A percentile compares a stretch with the other conserved stretches of the same genome.
phyloP scores from a whole-genome alignment of 2,888 invertebrate species.

The Tetramorium bicarinatum region DNA sequence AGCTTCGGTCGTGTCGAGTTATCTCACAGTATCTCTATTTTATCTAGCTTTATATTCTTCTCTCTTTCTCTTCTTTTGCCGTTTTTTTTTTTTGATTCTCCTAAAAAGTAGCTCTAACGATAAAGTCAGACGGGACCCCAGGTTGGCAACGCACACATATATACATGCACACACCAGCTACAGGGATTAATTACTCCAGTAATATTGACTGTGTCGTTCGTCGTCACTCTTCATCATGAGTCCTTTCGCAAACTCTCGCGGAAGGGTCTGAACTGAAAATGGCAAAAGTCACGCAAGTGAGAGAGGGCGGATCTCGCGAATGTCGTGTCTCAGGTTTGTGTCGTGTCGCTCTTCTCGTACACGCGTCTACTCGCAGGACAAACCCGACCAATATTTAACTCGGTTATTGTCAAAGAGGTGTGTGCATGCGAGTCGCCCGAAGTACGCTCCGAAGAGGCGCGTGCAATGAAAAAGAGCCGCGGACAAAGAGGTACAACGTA shows the following conservation, averaged over 20 bases:
- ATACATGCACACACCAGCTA: slow-evolving; percentile 84
- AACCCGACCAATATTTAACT: slow-evolving; percentile 73
- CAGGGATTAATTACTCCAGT: slow-evolving; percentile 80
- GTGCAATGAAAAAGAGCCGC: slow-evolving; percentile 71
- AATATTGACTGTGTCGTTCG: slow-evolving; percentile 79
- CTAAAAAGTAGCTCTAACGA: slow-evolving; percentile 74
- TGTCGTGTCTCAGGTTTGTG: slow-evolving; percentile 4
- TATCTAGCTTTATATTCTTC: slow-evolving; percentile 64
- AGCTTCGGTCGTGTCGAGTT: slow-evolving; percentile 80
- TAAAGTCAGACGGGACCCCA: slow-evolving; percentile 75
- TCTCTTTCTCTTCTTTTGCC: slow-evolving; percentile 31
- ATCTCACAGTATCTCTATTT: slow-evolving; percentile 75
- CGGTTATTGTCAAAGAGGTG: slow-evolving; percentile 85
- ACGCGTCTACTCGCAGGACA: slow-evolving; percentile 73
- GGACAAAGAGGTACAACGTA: slow-evolving; percentile 79
- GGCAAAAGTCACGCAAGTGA: slow-evolving; percentile 59
- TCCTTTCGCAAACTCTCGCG: slow-evolving; percentile 60
- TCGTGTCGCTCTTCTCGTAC: slow-evolving; percentile 62
- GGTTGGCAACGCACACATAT: slow-evolving; percentile 85
- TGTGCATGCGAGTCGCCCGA: slow-evolving; percentile 77
- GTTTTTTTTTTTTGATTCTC: slow-evolving; percentile 68
- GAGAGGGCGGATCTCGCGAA: slow-evolving; percentile 59
- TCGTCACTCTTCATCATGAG: slow-evolving; percentile 78
- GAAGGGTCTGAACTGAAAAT: slow-evolving; percentile 67
- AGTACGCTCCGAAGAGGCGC: slow-evolving; percentile 65